Conservation (phyloP, 1,140 invertebrate genomes). For the Drosophila takahashii region DNA sequence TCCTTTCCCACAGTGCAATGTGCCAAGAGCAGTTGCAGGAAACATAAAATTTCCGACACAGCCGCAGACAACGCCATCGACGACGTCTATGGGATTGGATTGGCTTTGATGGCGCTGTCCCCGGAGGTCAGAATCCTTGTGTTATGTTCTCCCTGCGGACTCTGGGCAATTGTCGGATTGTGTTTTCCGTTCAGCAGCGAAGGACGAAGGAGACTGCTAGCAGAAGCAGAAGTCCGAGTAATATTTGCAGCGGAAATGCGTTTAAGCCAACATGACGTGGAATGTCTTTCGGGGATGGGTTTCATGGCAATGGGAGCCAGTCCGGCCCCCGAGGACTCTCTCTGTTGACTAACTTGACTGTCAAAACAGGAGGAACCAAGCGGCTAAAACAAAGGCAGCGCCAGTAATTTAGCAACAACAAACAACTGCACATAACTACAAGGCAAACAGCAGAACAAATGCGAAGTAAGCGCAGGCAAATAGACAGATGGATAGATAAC, state of each 20-base stretch:
- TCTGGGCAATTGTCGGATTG: conserved; percentile 35
- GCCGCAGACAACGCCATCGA: conserved; percentile 43
- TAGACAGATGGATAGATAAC: conserved; percentile 45
- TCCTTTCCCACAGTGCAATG: conserved; percentile 16
- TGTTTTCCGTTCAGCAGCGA: conserved; percentile 34
- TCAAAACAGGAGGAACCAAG: conserved; percentile 62
- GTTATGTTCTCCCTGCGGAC: conserved; percentile 19
- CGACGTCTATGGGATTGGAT: conserved; percentile 43
- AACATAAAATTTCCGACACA: conserved; percentile 52
- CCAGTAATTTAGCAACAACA: conserved; percentile 75
- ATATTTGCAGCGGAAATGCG: conserved; percentile 79
- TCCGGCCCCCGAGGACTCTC: conserved; percentile 27
- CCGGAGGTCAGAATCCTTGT: conserved; percentile 28
- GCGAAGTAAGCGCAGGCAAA: conserved; percentile 67
- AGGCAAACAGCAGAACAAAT: conserved; percentile 66
- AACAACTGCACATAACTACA: conserved; percentile 70
- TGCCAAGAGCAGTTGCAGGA: conserved; percentile 31
- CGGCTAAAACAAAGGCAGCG: conserved; percentile 58
- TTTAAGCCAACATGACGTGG: conserved; percentile 55
- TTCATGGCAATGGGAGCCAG: not conserved
- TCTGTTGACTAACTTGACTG: conserved; percentile 69
- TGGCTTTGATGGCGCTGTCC: conserved; percentile 33
- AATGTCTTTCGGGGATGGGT: not conserved
- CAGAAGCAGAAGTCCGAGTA: conserved; percentile 20
- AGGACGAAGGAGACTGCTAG: conserved; percentile 41